These are phyloP conservation scores for Polyploca ridens DNA, from an alignment of 2,888 invertebrate species.

Conservation along the genomic window DNA sequence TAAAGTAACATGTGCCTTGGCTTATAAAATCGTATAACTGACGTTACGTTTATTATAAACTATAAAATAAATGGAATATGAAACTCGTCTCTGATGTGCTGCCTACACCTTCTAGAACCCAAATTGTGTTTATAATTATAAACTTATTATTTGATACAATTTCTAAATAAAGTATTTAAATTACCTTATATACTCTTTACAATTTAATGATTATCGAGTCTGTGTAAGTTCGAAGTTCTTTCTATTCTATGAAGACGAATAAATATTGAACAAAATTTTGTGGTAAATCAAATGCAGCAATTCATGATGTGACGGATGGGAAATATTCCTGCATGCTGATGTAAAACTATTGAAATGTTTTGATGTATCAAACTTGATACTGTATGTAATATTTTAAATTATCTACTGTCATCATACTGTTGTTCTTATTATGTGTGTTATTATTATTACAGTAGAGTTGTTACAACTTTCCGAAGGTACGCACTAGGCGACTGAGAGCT, in stretches of 20 bases:
- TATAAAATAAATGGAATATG: conserved; percentile 46
- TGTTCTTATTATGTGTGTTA: conserved; percentile 47
- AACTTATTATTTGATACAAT: neutral
- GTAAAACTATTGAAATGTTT: conserved; percentile 21
- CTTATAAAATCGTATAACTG: conserved; percentile 74
- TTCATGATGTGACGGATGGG: neutral
- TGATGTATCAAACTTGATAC: conserved; percentile 17
- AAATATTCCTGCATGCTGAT: neutral
- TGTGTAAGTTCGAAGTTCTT: neutral
- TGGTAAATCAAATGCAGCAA: neutral
- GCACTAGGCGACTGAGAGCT: conserved; percentile 85
- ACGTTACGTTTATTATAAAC: conserved; percentile 69
- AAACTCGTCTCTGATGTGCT: conserved; percentile 64
- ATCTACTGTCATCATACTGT: conserved; percentile 33
- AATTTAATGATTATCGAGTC: neutral
- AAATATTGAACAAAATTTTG: neutral
- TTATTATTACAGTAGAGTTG: conserved; percentile 66
- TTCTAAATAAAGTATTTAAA: neutral
- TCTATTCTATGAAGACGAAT: neutral
- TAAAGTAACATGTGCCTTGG: conserved; percentile 82
- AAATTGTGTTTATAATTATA: neutral
- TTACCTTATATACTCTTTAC: neutral
- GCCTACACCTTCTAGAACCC: conserved; percentile 41
- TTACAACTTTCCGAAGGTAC: conserved; percentile 84
- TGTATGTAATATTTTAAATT: conserved; percentile 46